Evolutionary conservation across 2,888 invertebrate species (phyloP), one percentile per base, ranked within the genome.

Genomic region (Craniophora ligustri): DNA sequence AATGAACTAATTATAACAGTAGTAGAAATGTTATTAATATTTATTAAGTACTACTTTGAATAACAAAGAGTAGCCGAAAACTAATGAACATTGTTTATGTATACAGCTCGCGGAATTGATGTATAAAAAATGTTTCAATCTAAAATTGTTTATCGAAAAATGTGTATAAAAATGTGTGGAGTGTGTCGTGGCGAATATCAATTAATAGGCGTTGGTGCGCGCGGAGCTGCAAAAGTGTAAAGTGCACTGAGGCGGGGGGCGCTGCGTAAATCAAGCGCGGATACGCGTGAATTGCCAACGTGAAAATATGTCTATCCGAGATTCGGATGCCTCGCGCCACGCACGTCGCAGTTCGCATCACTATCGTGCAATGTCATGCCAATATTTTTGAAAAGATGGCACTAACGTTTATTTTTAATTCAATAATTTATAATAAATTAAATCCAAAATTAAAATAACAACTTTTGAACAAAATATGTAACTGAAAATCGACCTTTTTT

Each of bases 151-250:
- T 60, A 48, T 60, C 31, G 51, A 40, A 63, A 66, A 69, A 69
- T 66, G 51, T 65, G 60, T 67, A 72, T 71, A 77, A 74, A 77
- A 74, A 74, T 79, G 73, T 80, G 81, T 76, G 74, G 79, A 75
- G 76, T 75, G 85, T 82, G 85, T 83, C 89, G 85, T 76, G 80
- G 70, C 82, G 86, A 82, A 91, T 91, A 90, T 92, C 91, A 92
- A 91, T 91, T 90, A 89, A 88, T 86, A 84, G 88, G 75, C 87
- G 79, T 85, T 82, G 85, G 86, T 83, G 91, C 86, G 87, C 87
- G 86, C 82, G 78, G 84, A 86, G 80, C 89, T 92, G 92, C 88
- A 91, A 92, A 92, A 91, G 89, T 92, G 92, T 92, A 91, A 92
- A 92, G 85, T 88, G 90, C 92, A 91, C 78, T 76, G 87, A 88